Conservation (phyloP, 2,888 invertebrate genomes). For the Phragmatobia fuliginosa region DNA sequence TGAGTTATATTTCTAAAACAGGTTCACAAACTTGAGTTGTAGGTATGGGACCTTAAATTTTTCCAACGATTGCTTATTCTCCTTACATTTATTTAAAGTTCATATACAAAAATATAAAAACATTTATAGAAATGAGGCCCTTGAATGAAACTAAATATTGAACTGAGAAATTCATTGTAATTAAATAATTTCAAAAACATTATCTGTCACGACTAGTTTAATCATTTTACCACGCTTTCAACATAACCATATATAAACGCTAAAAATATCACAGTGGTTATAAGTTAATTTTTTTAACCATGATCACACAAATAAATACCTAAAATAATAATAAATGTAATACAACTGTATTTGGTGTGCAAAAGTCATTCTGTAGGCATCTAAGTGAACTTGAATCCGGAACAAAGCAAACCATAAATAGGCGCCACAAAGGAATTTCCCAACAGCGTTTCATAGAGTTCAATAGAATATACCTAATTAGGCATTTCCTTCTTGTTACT, state of each 20-base stretch:
- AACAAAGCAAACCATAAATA: neutral
- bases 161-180: no score
- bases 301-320: neutral
- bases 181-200: no score
- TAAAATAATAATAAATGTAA: no score
- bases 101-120: neutral
- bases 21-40: no score
- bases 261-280: neutral
- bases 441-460: neutral
- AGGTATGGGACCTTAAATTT: no score
- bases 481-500: neutral
- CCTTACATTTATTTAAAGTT: neutral
- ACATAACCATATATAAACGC: neutral
- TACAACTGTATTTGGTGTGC: no score
- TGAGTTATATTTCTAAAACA: neutral
- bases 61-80: no score
- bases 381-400: neutral
- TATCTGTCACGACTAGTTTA: no score
- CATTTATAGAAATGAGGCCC: neutral
- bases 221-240: neutral
- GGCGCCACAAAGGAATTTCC: neutral
- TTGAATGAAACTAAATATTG: no score
- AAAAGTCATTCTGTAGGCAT: neutral
- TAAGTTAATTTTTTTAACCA: no score
- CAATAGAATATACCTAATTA: neutral